Evolutionary conservation across 2,797 vertebrate species (phyloP), one percentile per base, ranked within the genome.

Genomic region (Chelon labrosus): DNA sequence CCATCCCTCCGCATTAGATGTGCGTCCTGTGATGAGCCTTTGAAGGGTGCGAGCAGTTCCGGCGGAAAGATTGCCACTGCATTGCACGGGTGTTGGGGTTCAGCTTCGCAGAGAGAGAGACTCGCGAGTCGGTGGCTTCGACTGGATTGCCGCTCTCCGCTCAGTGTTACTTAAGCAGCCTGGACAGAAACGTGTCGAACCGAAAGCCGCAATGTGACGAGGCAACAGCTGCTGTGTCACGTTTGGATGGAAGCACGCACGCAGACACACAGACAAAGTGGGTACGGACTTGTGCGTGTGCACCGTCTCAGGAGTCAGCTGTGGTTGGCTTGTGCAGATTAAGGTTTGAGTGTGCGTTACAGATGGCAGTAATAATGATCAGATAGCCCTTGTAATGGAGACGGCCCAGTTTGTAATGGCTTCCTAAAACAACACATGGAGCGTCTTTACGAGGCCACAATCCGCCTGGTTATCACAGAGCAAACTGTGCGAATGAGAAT

Each of bases 391-490:
- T 88, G 88, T 93, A 92, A 93, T 91, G 88, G 89, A 92, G 89
- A 92, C 79, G 76, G 82, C 85, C 89, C 89, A 54, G 85, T 92
- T 89, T 85, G 87, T 92, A 92, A 92, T 82, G 85, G 92, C 92
- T 93, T 92, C 92, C 90, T 91, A 91, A 92, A 92, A 92, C 91
- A 93, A 93, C 91, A 92, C 91, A 90, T 92, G 91, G 89, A 85
- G 79, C 66, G 65, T 82, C 89, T 92, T 92, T 92, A 91, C 85
- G 89, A 92, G 91, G 89, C 90, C 86, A 84, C 88, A 86, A 86
- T 88, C 91, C 85, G 54, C 61, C 71, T 74, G 61, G 84, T 91
- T 88, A 92, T 91, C 85, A 72, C 86, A 72, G 86, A 83, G 81
- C 86, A 76, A 89, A 88, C 82, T 57, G 88, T 76, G 82, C 25